Percentiles rank a stretch among this genome's conserved stretches.
Evolutionary conservation across 2,797 vertebrate genomes (phyloP).

Genomic region (Thunnus albacares): DNA sequence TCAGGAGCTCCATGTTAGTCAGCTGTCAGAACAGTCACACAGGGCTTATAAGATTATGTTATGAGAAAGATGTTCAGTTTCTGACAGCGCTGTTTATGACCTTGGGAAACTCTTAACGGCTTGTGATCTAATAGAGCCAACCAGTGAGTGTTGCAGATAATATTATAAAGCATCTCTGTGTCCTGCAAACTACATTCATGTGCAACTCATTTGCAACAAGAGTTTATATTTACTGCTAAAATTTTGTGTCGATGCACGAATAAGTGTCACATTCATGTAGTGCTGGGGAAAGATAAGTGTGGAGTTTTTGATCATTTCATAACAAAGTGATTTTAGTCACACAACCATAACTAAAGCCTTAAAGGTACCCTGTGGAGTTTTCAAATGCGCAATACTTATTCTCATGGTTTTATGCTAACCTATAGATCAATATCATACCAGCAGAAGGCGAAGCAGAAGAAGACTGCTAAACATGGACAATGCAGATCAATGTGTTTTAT

Average conservation of each 20-base stretch:
- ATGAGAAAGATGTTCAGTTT: slow-evolving; percentile 15
- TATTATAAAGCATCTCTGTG: background rate
- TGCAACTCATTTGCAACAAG: background rate
- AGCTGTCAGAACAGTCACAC: slow-evolving; percentile 18
- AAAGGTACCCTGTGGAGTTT: background rate
- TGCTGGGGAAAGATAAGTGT: background rate
- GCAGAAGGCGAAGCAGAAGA: too few species aligned
- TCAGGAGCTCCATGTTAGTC: slow-evolving; percentile 11
- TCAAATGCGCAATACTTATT: too few species aligned
- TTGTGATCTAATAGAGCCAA: background rate
- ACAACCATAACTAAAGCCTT: background rate
- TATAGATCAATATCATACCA: too few species aligned
- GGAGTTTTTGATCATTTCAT: background rate
- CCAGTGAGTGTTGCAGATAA: background rate
- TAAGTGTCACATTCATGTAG: background rate
- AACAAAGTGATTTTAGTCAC: background rate
- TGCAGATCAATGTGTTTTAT: too few species aligned
- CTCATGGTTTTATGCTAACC: too few species aligned
- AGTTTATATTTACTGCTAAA: background rate
- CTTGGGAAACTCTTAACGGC: background rate
- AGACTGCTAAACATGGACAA: too few species aligned
- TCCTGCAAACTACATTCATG: background rate
- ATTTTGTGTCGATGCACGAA: background rate
- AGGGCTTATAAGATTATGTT: background rate
- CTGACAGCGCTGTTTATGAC: slow-evolving; percentile 11